Conservation (phyloP, 2,888 invertebrate genomes). For the Chaetoderma sp. region DNA sequence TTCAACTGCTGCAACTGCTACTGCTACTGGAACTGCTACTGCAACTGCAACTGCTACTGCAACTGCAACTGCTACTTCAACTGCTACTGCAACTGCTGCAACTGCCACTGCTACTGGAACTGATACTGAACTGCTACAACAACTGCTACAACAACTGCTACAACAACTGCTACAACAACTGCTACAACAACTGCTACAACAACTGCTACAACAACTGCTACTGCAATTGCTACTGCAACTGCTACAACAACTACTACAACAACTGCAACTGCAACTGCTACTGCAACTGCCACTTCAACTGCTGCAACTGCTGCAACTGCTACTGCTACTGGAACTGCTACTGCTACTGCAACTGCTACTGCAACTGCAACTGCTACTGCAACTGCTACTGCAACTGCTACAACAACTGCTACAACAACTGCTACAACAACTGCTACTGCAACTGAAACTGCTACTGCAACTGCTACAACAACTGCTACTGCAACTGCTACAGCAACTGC, state of each 20-base stretch:
- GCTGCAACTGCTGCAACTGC: slow-evolving; percentile 16
- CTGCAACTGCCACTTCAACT: slow-evolving; percentile 9
- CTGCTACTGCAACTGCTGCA: slow-evolving; percentile 16
- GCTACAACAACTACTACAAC: slow-evolving; percentile 13
- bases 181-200: slow-evolving; percentile 18
- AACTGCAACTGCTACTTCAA: slow-evolving; percentile 6
- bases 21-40: not conserved
- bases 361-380: slow-evolving; percentile 11
- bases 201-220: slow-evolving; percentile 22
- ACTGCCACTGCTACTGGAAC: slow-evolving; percentile 7
- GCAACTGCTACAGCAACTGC: slow-evolving; percentile 1
- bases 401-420: slow-evolving; percentile 4
- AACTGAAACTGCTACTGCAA: not conserved
- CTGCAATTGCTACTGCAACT: slow-evolving; percentile 15
- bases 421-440: slow-evolving; percentile 6
- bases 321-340: slow-evolving; percentile 6
- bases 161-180: slow-evolving; percentile 22
- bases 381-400: slow-evolving; percentile 5
- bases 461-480: slow-evolving; percentile 9
- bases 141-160: not conserved
- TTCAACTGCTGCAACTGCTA: not conserved
- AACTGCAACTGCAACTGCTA: slow-evolving; percentile 11
- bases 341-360: slow-evolving; percentile 9
- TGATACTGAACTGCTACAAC: slow-evolving; percentile 11
- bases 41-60: not conserved